Conservation (phyloP, 2,113 vertebrate genomes). For the Penelope pileata region DNA sequence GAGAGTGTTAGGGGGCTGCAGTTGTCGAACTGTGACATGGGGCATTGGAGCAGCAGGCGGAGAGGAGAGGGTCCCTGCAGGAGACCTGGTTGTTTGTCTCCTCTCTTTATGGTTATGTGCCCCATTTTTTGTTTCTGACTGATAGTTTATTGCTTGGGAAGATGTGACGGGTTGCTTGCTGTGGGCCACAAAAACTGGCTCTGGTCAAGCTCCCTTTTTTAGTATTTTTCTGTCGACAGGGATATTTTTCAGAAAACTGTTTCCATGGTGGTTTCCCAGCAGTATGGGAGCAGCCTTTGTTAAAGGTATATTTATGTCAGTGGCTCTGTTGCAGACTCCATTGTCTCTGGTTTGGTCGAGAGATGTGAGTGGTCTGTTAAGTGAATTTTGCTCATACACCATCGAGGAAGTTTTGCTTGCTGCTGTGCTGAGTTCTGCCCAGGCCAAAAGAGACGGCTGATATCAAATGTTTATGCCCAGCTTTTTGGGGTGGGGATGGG, state of each 20-base stretch:
- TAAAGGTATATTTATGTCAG: fast-evolving
- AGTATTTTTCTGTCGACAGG: neutral
- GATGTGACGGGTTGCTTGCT: neutral
- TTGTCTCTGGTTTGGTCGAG: fast-evolving
- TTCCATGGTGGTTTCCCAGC: fast-evolving
- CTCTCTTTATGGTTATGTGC: fast-evolving
- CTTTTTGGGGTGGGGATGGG: neutral
- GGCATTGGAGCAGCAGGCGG: fast-evolving
- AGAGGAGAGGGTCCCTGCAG: neutral
- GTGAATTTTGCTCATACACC: fast-evolving
- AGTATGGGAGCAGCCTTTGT: neutral
- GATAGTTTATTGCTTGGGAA: neutral
- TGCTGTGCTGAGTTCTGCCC: neutral
- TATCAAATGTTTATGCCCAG: fast-evolving
- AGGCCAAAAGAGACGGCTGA: fast-evolving
- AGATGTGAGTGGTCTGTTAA: no score
- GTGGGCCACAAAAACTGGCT: neutral
- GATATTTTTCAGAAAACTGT: neutral
- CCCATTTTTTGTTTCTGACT: neutral
- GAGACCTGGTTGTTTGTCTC: neutral
- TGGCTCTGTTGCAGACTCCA: neutral
- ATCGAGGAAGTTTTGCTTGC: neutral
- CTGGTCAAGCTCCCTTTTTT: neutral
- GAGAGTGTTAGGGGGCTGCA: neutral
- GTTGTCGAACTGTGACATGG: neutral